These are phyloP conservation scores for Tokudaia muenninki DNA, from an alignment of 2,797 vertebrate genomes.

Conservation along the genomic window DNA sequence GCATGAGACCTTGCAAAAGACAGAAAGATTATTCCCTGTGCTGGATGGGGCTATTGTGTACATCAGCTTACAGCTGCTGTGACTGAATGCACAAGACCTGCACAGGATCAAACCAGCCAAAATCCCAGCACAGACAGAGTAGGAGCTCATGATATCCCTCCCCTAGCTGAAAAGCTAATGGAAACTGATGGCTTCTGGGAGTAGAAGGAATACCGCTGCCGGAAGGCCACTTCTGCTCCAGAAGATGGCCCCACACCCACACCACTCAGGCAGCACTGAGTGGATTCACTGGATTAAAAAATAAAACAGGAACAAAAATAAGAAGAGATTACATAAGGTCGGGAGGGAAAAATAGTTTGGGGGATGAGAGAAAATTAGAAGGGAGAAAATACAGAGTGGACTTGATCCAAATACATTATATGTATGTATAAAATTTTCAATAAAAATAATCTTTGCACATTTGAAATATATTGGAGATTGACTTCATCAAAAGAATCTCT, in stretches of 20 bases:
- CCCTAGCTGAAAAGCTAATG: neutral
- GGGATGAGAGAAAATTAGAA: neutral
- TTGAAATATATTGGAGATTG: constrained; percentile 36
- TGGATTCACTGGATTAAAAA: neutral
- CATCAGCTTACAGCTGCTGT: neutral
- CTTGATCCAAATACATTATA: neutral
- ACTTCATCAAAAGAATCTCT: constrained; percentile 65
- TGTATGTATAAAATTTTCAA: neutral
- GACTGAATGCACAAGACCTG: neutral
- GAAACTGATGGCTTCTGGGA: neutral
- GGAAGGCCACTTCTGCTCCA: neutral
- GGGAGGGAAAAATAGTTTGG: neutral
- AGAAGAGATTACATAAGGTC: neutral
- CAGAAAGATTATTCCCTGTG: neutral
- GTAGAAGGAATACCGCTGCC: neutral
- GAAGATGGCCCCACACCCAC: neutral
- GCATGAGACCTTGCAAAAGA: neutral
- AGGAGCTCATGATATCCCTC: neutral
- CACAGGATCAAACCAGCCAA: neutral
- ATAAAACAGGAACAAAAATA: neutral
- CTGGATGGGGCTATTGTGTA: too few relatives aligned
- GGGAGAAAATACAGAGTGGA: neutral
- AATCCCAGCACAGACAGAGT: neutral
- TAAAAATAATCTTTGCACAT: neutral
- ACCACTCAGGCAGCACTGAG: neutral